A percentile compares a stretch with the other conserved stretches of the same genome.
Conservation (phyloP, 2,113 vertebrate species). For the Lepisosteus osseus region DNA sequence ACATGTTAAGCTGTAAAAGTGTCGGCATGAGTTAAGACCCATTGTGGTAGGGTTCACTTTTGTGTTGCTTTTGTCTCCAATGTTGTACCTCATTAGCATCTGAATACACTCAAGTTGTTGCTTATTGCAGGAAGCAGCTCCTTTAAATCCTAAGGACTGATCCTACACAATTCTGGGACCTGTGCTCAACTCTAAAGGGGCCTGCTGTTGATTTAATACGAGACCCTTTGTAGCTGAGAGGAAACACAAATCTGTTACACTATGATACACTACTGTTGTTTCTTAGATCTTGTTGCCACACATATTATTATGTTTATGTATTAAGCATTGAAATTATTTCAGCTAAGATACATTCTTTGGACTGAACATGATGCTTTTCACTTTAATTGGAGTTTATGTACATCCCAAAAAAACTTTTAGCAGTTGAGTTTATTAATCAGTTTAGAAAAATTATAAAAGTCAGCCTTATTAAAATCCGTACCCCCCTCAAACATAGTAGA, state of each 20-base stretch:
- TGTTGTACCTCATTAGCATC: constrained; percentile 74
- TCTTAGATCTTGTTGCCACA: too few relatives aligned
- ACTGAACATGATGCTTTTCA: too few relatives aligned
- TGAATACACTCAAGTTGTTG: constrained; percentile 65
- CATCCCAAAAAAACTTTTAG: too few relatives aligned
- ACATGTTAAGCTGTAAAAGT: constrained; percentile 76
- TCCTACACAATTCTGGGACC: constrained; percentile 34
- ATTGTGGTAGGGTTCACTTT: constrained; percentile 58
- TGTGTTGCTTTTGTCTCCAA: constrained; percentile 54
- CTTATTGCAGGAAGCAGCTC: constrained; percentile 45
- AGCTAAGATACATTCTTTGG: too few relatives aligned
- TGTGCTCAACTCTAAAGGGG: constrained; percentile 34
- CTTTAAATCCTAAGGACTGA: constrained; percentile 44
- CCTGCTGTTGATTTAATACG: constrained; percentile 50
- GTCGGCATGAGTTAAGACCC: constrained; percentile 59
- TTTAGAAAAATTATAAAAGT: too few relatives aligned
- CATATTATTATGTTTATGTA: too few relatives aligned
- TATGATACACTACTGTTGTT: too few relatives aligned
- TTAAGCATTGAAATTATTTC: too few relatives aligned
- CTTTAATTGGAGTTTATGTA: too few relatives aligned
- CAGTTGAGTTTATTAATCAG: too few relatives aligned
- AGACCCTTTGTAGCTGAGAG: background rate
- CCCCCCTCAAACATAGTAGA: too few relatives aligned
- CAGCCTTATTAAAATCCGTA: too few relatives aligned
- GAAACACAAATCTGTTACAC: background rate